Evolutionary conservation across 1,140 invertebrate genomes (phyloP).

Genomic region (Neomicropteryx cornuta): DNA sequence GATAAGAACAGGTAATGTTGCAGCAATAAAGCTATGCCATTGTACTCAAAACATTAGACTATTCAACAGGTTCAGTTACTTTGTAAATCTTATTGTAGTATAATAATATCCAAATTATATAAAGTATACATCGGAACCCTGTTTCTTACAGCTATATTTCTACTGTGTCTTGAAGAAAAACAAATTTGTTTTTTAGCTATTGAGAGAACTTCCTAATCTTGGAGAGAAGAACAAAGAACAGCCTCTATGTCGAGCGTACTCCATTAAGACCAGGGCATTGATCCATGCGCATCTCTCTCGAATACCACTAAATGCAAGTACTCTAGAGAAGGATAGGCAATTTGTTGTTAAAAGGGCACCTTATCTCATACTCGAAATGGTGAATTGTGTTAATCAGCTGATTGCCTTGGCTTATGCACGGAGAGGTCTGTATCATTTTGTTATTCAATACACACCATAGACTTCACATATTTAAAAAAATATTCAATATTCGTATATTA

Average conservation of each 20-base stretch:
- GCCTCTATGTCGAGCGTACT: conserved; percentile 89
- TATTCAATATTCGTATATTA: not conserved
- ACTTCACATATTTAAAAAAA: not conserved
- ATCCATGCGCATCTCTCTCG: conserved; percentile 89
- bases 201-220: conserved; percentile 82
- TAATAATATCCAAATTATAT: conserved; percentile 9
- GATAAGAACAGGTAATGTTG: no score
- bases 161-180: no score
- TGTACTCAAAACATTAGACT: no score
- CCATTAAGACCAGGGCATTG: conserved; percentile 89
- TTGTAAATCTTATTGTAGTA: not conserved
- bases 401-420: conserved; percentile 85
- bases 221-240: conserved; percentile 92
- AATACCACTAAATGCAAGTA: conserved; percentile 66
- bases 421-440: conserved; percentile 52
- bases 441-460: not conserved
- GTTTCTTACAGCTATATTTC: no score
- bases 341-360: conserved; percentile 90
- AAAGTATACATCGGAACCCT: no score
- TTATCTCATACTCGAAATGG: conserved; percentile 96
- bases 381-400: conserved; percentile 88
- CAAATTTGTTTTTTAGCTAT: conserved; percentile 72
- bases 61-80: no score
- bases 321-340: conserved; percentile 73
- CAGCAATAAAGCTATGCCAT: no score